These are phyloP conservation scores for Orthosia gothica DNA, from an alignment of 2,888 invertebrate species.

Conservation along the genomic window DNA sequence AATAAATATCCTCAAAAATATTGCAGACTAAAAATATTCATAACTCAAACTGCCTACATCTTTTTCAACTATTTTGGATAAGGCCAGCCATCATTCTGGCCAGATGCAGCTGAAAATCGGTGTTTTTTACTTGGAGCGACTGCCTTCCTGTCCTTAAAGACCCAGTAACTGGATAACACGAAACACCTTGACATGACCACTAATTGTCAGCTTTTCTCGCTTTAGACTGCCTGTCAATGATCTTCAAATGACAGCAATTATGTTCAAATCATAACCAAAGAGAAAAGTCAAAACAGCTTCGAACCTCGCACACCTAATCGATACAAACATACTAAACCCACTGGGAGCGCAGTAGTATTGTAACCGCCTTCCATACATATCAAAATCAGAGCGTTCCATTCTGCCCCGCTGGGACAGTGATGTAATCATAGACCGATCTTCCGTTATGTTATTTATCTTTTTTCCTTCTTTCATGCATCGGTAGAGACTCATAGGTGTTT, in stretches of 20 bases:
- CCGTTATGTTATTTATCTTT: constrained; percentile 61
- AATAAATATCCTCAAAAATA: background rate
- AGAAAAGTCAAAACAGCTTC: constrained; percentile 10
- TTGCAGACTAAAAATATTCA: no score
- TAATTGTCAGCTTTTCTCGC: no score
- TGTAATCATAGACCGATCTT: constrained; percentile 67
- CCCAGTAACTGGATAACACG: no score
- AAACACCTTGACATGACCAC: no score
- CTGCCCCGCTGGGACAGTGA: constrained; percentile 60
- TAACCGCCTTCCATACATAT: constrained; percentile 57
- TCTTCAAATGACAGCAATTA: background rate
- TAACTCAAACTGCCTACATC: no score
- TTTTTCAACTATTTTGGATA: no score
- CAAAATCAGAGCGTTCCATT: constrained; percentile 60
- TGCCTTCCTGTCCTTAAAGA: no score
- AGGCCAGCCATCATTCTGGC: no score
- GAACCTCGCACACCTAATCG: constrained; percentile 44
- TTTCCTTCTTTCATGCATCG: constrained; percentile 50
- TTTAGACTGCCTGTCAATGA: no score
- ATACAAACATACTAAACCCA: constrained; percentile 47
- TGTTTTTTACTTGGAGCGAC: no score
- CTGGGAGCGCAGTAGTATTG: constrained; percentile 50
- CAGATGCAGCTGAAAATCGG: no score
- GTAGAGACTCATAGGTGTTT: constrained; percentile 32
- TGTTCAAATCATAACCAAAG: background rate